Evolutionary conservation across 1,140 invertebrate genomes (phyloP).

Genomic region (Trinorchestia longiramus): DNA sequence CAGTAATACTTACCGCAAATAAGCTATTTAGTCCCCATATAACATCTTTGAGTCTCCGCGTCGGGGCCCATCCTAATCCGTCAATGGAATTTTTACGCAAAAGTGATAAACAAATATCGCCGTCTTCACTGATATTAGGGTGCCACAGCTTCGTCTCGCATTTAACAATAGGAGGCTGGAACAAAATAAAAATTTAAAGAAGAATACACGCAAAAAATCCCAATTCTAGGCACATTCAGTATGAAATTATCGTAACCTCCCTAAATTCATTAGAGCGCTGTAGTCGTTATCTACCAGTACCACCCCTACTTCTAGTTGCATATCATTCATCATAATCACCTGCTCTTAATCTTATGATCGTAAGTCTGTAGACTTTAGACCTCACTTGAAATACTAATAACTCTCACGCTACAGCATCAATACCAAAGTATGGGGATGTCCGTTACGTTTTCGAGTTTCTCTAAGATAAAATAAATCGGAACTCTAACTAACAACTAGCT

Average conservation of each 20-base stretch:
- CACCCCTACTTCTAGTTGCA: too few species aligned
- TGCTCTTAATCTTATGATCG: too few species aligned
- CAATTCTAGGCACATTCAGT: slow-evolving; percentile 51
- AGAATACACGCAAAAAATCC: slow-evolving; percentile 11
- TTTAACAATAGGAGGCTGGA: slow-evolving; percentile 89
- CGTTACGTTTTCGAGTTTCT: too few species aligned
- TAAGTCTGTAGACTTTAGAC: too few species aligned
- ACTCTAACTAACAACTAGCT: too few species aligned
- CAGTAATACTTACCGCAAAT: slow-evolving; percentile 77
- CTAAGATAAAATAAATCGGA: too few species aligned
- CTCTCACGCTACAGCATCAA: too few species aligned
- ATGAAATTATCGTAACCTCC: neutral
- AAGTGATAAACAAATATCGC: slow-evolving; percentile 94
- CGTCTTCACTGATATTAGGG: slow-evolving; percentile 94
- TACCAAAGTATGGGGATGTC: too few species aligned
- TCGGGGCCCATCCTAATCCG: slow-evolving; percentile 94
- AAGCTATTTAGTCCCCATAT: slow-evolving; percentile 95
- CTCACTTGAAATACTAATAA: too few species aligned
- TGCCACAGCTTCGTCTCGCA: slow-evolving; percentile 94
- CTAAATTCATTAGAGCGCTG: neutral
- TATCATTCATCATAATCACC: too few species aligned
- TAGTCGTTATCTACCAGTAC: too few species aligned
- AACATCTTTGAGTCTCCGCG: slow-evolving; percentile 90
- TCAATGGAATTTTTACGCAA: slow-evolving; percentile 92
- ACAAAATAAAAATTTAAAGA: slow-evolving; percentile 70